Base-by-base conservation (phyloP, 2,113 vertebrate genomes). In the Rhagologus leucostigma region DNA sequence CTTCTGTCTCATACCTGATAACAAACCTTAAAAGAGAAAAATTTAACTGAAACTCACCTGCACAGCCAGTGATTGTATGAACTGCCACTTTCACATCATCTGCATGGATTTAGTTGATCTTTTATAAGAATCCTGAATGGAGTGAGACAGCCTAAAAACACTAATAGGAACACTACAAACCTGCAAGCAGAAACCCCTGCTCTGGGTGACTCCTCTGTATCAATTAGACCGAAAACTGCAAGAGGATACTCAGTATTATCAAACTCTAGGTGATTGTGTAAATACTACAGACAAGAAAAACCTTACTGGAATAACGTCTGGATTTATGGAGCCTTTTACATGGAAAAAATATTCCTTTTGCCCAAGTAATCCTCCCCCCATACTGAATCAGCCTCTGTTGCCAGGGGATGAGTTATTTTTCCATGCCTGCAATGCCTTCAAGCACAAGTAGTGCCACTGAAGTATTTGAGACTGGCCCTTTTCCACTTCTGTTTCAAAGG, bases 1-100 rank as follows among this genome's bases (percentile, higher is more conserved):
- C 37, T 91, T 95, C 57, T 79, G 12, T 89, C 56, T 87, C 74
- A 49, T 11, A 90, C 23, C 84, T 95, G 78, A 65, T 75, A 85
- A 84, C 63, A 78, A 70, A 94, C 60, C 52, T 87, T 81, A 52
- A 59, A 63, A 52, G 87, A 92, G 55, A 52, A 87, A 92, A 92
- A 71, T 33, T 65, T 92, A 93, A 82, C 84, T 88, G 82, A 92
- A 96, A 97, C 97, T 97, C 96, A 96, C 97, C 96, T 94, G 96
- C 77, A 96, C 96, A 97, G 97, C 97, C 95, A 97, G 92, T 79
- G 96, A 96, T 97, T 97, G 97, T 97, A 96, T 57, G 75, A 94
- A 94, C 64, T 94, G 92, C 80, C 95, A 96, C 92, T 83, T 83
- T 80, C 88, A 80, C 91, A 89, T 93, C 90, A 95, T 95, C 93